Base-by-base conservation (phyloP, 2,113 vertebrate species). In the Caloenas nicobarica region DNA sequence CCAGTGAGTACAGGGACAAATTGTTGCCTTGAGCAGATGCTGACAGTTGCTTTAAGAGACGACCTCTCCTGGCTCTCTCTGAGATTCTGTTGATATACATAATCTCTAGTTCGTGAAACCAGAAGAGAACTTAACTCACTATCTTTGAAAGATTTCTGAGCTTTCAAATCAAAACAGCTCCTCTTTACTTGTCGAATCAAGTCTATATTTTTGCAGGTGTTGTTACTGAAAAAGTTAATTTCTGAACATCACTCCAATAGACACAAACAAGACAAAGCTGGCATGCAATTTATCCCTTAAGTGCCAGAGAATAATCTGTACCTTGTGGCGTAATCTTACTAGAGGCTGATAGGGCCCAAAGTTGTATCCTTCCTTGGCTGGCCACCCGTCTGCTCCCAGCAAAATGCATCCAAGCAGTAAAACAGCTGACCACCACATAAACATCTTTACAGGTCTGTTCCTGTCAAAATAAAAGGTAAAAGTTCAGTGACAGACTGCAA, bases 301-400 rank as follows among this genome's bases (percentile, higher is more conserved):
- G 15, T 80, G 34, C 38, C 33, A 69, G 11, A 89, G 60, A 79
- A 85, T 57, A 53, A 56, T 86, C 70, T 71, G 46, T 98, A 98
- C 98, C 98, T 98, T 98, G 91, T 98, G 98, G 16, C 98, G 96
- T 84, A 98, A 87, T 89, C 98, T 96, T 78, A 97, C 24, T 48
- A 98, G 78, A 29, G 97, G 96, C 11, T 96, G 98, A 56, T 97
- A 98, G 56, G 93, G 91, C 44, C 96, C 96, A 42, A 97, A 92
- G n/a, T 83, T 33, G 1, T 97, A 96, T 96, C 83, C 96, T 97
- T 98, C 98, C 81, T 97, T 98, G 56, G 89, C 70, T 79, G 97
- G 97, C 96, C 97, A 98, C 62, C 97, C 98, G 2, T 98, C 97
- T 77, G 96, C 92, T 73, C 88, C 93, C 96, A 97, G 65, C 24